phyloP scores from a whole-genome alignment of 2,113 vertebrate genomes.

The Peromyscus polionotus region DNA sequence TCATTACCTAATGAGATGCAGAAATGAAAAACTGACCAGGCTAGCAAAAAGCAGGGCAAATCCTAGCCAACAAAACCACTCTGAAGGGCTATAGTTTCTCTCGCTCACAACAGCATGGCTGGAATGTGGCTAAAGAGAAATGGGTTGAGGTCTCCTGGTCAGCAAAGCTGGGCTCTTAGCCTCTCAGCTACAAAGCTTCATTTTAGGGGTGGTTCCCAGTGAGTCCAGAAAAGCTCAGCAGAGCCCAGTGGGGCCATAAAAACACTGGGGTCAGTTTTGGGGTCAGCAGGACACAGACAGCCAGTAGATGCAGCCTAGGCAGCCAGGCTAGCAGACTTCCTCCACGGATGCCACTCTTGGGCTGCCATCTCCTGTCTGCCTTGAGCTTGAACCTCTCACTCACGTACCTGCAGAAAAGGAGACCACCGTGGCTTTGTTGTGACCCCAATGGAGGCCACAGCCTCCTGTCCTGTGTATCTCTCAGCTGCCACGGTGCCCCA shows the following conservation, averaged over 20 bases:
- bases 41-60: slow-evolving; percentile 3
- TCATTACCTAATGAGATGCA: slow-evolving; percentile 37
- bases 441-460: neutral
- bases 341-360: neutral
- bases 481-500: neutral
- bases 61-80: neutral
- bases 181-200: neutral
- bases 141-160: neutral
- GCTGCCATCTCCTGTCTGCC: neutral
- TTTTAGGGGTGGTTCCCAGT: neutral
- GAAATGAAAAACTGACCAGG: slow-evolving; percentile 66
- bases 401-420: neutral
- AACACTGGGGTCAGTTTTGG: neutral
- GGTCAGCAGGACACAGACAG: neutral
- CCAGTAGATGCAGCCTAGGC: no score
- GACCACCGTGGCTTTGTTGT: neutral
- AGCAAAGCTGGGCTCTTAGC: neutral
- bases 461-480: neutral
- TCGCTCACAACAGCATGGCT: neutral
- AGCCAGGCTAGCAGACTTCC: neutral
- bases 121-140: neutral
- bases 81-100: neutral
- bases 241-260: neutral
- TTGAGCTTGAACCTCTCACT: neutral
- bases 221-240: neutral